Evolutionary conservation across 2,113 vertebrate species (phyloP), one percentile per base, ranked within the genome.

Genomic region (Alethe castanea): DNA sequence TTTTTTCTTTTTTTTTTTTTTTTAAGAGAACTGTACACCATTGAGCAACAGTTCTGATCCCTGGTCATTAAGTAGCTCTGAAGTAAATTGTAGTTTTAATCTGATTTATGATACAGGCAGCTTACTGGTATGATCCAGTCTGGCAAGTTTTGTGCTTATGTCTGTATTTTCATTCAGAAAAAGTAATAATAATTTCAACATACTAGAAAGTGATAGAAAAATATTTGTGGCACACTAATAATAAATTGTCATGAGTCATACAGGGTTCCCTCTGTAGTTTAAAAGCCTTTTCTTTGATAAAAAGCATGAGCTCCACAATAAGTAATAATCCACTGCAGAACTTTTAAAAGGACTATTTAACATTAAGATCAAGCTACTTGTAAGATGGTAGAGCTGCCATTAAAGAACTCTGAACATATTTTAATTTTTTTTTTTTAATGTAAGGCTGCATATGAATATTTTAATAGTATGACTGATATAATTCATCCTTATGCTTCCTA

Each of bases 1-100:
- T 28, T 52, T 52, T 28, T 13, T 40, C 12, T 40, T 42, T 29
- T 29, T n/a, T 6, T 9, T 25, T 54, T 44, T 59, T 74, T 74
- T 52, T 28, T 2, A 36, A 40, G 23, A 83, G 15, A 65, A 31
- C 14, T 25, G 25, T 26, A 74, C 44, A 69, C 7, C 23, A 60
- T 94, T 95, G 94, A 87, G 95, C 88, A 96, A 96, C 6, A 90
- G 56, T 24, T 53, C 45, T 78, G 81, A 92, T 85, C 82, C 92
- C 70, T 89, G 59, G 65, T 65, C 76, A 81, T 70, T 72, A 88
- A 67, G 31, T 47, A 66, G 40, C 40, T 93, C 59, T 85, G 79
- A 92, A 76, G 73, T 35, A 47, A 92, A 82, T 7, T 20, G 23
- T 69, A 20, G 47, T 85, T 93, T 73, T 44, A 77, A 73, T 81